phyloP scores from a whole-genome alignment of 92 coral and sea anemone species.

The Isaurus tuberculatus region DNA sequence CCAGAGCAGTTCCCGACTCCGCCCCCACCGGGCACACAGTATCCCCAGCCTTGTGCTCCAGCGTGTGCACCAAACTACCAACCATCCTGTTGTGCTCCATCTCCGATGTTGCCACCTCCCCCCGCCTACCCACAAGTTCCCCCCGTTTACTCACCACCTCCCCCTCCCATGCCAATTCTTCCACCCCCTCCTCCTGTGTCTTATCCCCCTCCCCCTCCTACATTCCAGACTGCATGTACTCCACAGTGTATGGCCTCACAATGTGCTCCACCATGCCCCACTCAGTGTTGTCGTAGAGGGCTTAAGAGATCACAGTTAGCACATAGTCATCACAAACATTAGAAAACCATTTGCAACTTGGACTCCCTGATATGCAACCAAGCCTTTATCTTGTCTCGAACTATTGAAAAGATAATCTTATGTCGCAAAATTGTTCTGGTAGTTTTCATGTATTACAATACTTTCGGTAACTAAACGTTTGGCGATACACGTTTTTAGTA shows the following conservation, averaged over 20 bases:
- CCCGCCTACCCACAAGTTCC: slow-evolving; percentile 2
- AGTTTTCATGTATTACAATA: not conserved
- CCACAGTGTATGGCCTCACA: slow-evolving; percentile 64
- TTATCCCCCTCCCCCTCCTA: slow-evolving; percentile 74
- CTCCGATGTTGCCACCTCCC: slow-evolving; percentile 5
- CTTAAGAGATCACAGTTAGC: slow-evolving; percentile 47
- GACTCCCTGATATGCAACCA: not conserved
- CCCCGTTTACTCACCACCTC: too few relatives aligned
- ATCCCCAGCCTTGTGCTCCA: slow-evolving; percentile 82
- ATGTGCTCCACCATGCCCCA: slow-evolving; percentile 77
- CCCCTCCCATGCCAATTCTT: slow-evolving; percentile 47
- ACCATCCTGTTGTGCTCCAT: slow-evolving; percentile 63
- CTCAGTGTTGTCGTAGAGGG: slow-evolving; percentile 78
- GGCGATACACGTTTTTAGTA: too few relatives aligned
- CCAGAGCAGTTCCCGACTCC: slow-evolving; percentile 32
- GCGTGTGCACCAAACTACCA: slow-evolving; percentile 77
- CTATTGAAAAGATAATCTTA: not conserved
- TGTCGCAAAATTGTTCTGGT: not conserved
- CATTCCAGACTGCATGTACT: slow-evolving; percentile 46
- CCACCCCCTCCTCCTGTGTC: slow-evolving; percentile 65
- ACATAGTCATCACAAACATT: slow-evolving; percentile 33
- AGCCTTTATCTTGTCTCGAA: not conserved
- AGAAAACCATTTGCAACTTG: too few relatives aligned
- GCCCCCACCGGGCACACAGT: slow-evolving; percentile 33
- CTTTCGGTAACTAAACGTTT: too few relatives aligned